A percentile compares a stretch with the other conserved stretches of the same genome.
Conservation (phyloP, 2,888 invertebrate species). For the Eugnorisma glareosa region DNA sequence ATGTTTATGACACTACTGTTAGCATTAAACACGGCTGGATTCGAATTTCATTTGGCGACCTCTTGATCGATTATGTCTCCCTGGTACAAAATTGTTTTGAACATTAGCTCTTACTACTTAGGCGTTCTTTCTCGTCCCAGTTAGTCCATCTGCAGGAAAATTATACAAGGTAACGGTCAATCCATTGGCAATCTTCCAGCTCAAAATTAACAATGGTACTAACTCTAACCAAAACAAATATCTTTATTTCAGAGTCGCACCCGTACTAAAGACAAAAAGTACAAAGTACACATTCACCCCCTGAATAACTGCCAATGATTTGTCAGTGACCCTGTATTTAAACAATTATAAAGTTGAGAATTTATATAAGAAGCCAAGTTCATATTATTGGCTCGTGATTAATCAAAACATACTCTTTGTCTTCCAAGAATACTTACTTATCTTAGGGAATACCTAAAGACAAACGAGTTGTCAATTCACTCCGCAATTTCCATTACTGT, state of each 20-base stretch:
- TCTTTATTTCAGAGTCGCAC: not conserved
- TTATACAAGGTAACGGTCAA: not conserved
- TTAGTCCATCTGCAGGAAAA: not conserved
- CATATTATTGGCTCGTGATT: slow-evolving; percentile 30
- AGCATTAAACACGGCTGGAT: slow-evolving; percentile 32
- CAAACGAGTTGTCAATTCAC: slow-evolving; percentile 15
- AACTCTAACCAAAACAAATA: not conserved
- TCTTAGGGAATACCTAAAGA: slow-evolving; percentile 33
- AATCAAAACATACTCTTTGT: slow-evolving; percentile 32
- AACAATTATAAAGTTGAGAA: not conserved
- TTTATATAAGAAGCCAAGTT: not conserved
- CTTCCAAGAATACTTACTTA: slow-evolving; percentile 24
- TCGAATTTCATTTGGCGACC: slow-evolving; percentile 14
- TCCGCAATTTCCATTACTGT: slow-evolving; percentile 22
- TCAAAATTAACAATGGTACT: not conserved
- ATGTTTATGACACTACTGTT: slow-evolving; percentile 60
- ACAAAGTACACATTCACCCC: not conserved
- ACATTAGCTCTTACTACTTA: not conserved
- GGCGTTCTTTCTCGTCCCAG: not conserved
- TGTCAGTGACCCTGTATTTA: not conserved
- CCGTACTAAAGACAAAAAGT: not conserved
- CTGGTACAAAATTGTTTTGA: slow-evolving; percentile 20
- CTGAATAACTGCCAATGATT: not conserved
- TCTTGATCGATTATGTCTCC: slow-evolving; percentile 8
- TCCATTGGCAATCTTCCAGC: not conserved